Conservation (phyloP, 2,888 invertebrate genomes). For the Eristalis arbustorum region DNA sequence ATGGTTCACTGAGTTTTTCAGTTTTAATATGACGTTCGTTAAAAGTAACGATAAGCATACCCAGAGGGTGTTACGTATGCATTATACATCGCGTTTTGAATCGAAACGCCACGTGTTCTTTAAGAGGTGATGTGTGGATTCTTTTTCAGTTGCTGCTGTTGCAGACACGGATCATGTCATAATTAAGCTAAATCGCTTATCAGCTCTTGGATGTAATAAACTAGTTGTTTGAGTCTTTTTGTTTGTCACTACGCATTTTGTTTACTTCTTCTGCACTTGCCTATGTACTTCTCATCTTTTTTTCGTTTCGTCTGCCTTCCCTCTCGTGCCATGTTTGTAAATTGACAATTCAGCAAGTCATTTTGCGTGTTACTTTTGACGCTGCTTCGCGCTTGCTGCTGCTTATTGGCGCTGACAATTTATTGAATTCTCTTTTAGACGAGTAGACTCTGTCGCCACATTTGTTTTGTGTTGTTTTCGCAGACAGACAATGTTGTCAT, state of each 20-base stretch:
- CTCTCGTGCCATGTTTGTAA: conserved; percentile 13
- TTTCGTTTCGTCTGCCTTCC: not conserved
- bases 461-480: not conserved
- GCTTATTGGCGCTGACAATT: conserved; percentile 2
- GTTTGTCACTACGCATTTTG: not conserved
- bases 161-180: no score
- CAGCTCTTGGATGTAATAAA: no score
- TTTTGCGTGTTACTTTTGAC: conserved; percentile 56
- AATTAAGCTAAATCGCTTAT: no score
- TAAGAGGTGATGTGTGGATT: not conserved
- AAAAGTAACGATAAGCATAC: not conserved
- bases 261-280: no score
- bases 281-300: not conserved
- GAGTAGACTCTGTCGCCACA: not conserved
- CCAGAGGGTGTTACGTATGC: not conserved
- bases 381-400: not conserved
- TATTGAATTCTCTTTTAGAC: conserved; percentile 3
- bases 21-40: not conserved
- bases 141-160: not conserved
- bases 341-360: conserved; percentile 51
- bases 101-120: conserved; percentile 49
- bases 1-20: conserved; percentile 23
- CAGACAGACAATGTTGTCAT: not conserved
- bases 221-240: not conserved
- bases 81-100: not conserved